Base-by-base conservation (phyloP, 2,113 vertebrate species). In the Aythya baeri region DNA sequence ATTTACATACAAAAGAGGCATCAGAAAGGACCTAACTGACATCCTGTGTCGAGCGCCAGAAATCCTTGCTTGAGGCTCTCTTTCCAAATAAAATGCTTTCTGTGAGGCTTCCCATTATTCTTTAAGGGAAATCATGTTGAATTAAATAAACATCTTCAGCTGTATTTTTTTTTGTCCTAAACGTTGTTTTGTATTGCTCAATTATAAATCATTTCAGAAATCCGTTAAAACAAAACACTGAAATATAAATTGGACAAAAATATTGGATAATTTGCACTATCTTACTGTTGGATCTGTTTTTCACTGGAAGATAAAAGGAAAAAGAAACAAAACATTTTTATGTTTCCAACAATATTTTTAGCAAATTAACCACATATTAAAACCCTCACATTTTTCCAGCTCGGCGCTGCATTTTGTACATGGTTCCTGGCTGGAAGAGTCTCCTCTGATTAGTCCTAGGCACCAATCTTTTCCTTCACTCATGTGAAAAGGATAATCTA, bases 291-390 rank as follows among this genome's bases (percentile, higher is more conserved):
- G 71, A 91, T 85, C 61, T 92, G 71, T 70, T 92, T 92, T 91
- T 66, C 59, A 70, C 74, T 77, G 75, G 58, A 91, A 96, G 84
- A 91, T 94, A 59, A 94, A 97, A 91, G 81, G 23, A 84, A 91
- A 88, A 66, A 87, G 22, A 50, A 50, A 23, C 46, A 49, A 50
- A 80, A 34, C 8, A 66, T 57, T 78, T 49, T 79, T 83, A 32
- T 41, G n/a, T 74, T 92, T 96, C 82, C 78, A 94, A 76, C 54
- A 85, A 67, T 91, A 93, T 93, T 96, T 94, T 95, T 95, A 95
- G 89, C 36, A 92, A 94, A 94, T 93, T 94, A 94, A 94, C 84
- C 62, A 83, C 87, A 85, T 36, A 89, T 89, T 94, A 94, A 95
- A 97, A 78, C 22, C 6, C 18, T 62, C 54, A 52, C 2, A 92